Evolutionary conservation across 2,888 invertebrate genomes (phyloP), one percentile per base, ranked within the genome.

Genomic region (Aphidoletes aphidimyza): DNA sequence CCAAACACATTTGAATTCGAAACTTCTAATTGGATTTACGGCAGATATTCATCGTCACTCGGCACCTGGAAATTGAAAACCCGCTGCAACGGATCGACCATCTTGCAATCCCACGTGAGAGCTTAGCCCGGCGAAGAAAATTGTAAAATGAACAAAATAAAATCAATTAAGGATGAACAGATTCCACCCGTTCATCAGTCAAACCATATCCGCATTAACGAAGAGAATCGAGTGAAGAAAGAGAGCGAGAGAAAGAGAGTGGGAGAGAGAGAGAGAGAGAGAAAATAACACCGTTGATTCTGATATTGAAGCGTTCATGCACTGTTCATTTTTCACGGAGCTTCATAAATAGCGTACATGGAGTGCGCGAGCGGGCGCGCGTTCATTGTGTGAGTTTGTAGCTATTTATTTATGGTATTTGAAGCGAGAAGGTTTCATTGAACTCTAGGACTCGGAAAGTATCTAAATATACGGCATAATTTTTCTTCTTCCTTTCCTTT

Each of bases 351-450:
- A n/a, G n/a, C n/a, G n/a, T n/a, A n/a, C n/a, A n/a, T n/a, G n/a
- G n/a, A n/a, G 17, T 34, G 11, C 3, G 17, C 3, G 3, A 69
- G 69, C 30, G 34, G 26, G 30, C 26, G 17, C 22, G 69, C 34
- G 54, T 11, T 54, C 14, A 81, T 37, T 30, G 37, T 37, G 37
- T 78, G 78, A 6, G 78, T 36, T 78, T 78, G 36, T 78, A 37
- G 37, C 81, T 81, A 81, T 81, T 81, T 81, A 81, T 81, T 81
- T 81, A 81, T 81, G 81, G 37, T 37, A 81, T 81, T 81, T 81
- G 81, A 81, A 81, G 81, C 81, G 81, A 36, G 81, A 81, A 81
- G 81, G 81, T 81, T 81, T 37, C 81, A 81, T 81, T 81, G 81
- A 81, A 81, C 81, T 81, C 81, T 81, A 81, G 81, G 81, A 81